Conservation (phyloP, 2,113 vertebrate species). For the Salminus brasiliensis region DNA sequence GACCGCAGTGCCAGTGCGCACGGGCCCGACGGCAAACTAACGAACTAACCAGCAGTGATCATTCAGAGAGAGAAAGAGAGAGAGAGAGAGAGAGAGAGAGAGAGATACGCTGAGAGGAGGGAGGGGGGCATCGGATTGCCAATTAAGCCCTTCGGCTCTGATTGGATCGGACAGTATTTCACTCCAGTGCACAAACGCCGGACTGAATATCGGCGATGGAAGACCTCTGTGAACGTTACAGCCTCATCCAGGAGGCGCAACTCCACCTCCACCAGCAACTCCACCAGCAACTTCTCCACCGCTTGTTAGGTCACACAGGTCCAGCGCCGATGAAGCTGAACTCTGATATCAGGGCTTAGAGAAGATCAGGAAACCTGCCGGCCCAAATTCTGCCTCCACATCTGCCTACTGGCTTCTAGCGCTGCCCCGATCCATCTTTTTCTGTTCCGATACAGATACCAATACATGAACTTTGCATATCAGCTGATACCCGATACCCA, state of each 20-base stretch:
- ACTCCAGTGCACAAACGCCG: background rate
- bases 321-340: no score
- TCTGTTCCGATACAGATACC: no score
- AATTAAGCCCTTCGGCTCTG: background rate
- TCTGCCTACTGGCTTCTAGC: no score
- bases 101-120: background rate
- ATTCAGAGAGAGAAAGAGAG: background rate
- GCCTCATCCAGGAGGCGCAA: no score
- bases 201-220: background rate
- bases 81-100: conserved; percentile 10
- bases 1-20: conserved; percentile 41
- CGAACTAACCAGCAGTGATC: background rate
- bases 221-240: background rate
- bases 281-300: no score
- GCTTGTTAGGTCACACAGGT: no score
- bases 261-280: background rate
- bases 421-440: no score
- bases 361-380: no score
- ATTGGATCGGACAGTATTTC: background rate
- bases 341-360: no score
- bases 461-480: no score
- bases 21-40: conserved; percentile 42
- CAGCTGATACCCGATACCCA: no score
- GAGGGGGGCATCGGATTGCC: background rate
- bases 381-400: no score